Percentiles rank a stretch among this genome's conserved stretches.
These are phyloP conservation scores for Phymorhynchus buccinoides DNA, from an alignment of 1,140 invertebrate species.

Conservation along the genomic window DNA sequence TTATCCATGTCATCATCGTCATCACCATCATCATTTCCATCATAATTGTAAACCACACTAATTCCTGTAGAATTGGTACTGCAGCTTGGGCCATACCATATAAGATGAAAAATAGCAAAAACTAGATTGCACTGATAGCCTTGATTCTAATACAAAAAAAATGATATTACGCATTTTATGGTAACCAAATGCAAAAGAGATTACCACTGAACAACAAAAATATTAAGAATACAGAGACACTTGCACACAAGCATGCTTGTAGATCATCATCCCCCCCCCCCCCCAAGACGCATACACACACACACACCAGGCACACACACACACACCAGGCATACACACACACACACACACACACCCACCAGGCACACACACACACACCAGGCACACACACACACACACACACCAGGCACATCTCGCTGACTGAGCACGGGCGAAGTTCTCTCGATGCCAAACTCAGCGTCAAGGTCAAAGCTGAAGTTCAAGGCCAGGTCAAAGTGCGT, in stretches of 20 bases:
- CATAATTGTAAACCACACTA: no score
- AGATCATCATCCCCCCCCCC: no score
- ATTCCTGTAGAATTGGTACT: no score
- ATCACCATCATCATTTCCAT: no score
- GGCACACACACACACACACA: conserved; percentile 25
- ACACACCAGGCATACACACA: neutral
- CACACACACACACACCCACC: conserved; percentile 2
- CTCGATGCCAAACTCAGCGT: conserved; percentile 54
- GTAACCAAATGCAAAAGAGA: no score
- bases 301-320: neutral
- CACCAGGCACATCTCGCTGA: conserved; percentile 68
- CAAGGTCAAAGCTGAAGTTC: conserved; percentile 54
- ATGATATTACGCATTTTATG: no score
- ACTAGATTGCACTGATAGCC: no score
- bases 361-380: neutral
- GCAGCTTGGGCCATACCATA: no score
- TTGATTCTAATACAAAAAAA: no score
- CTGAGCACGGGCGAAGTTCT: conserved; percentile 54
- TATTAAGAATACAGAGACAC: neutral
- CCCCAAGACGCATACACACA: neutral
- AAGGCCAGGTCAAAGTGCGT: conserved; percentile 55
- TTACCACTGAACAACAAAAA: neutral
- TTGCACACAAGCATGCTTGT: no score
- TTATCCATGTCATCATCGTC: no score
- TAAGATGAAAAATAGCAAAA: no score